Conservation (phyloP, 1,140 invertebrate species). For the Eupristina koningsbergeri region DNA sequence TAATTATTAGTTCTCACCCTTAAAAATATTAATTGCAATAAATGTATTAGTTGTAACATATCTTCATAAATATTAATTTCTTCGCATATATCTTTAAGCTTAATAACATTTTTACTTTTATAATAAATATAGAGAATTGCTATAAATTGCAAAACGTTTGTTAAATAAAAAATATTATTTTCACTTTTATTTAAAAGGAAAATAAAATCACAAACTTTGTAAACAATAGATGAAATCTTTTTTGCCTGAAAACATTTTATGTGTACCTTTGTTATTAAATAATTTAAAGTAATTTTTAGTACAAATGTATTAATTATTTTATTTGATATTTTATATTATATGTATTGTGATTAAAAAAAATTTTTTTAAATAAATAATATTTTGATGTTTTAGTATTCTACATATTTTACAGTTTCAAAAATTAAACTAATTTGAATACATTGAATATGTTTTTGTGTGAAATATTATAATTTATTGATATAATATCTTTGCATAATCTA, state of each 20-base stretch:
- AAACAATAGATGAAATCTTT: neutral
- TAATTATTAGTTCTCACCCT: neutral
- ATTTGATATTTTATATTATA: no score
- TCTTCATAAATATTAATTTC: constrained; percentile 5
- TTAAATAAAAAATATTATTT: neutral
- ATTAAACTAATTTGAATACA: no score
- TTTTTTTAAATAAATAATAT: no score
- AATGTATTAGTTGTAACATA: neutral
- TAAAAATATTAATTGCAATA: neutral
- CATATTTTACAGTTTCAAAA: no score
- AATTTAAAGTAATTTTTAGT: no score
- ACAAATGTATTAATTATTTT: no score
- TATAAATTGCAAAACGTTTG: neutral
- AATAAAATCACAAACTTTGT: neutral
- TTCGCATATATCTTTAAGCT: neutral
- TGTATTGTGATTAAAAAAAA: no score
- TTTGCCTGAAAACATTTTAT: neutral
- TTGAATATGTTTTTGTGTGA: no score
- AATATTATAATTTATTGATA: no score
- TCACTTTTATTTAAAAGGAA: neutral
- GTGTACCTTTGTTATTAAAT: no score
- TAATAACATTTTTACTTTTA: neutral
- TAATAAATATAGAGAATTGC: neutral
- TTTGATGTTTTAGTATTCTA: no score
- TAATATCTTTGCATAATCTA: no score